These are phyloP conservation scores for Hemaris fuciformis DNA, from an alignment of 2,888 invertebrate genomes.

Conservation along the genomic window DNA sequence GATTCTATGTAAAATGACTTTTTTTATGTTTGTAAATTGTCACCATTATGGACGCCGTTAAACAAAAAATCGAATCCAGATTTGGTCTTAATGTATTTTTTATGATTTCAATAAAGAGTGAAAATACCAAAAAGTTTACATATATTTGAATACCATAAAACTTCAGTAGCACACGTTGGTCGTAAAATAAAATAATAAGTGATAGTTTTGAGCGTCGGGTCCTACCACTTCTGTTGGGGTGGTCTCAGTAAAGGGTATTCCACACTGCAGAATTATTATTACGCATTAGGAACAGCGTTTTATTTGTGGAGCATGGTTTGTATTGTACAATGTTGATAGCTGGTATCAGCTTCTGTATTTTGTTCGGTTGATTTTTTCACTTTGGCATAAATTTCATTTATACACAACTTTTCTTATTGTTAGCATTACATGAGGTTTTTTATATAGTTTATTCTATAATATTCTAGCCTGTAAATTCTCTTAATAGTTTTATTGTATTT, in stretches of 20 bases:
- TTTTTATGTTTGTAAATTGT: no score
- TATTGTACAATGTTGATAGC: background rate
- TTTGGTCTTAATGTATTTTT: background rate
- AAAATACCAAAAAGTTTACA: conserved; percentile 1
- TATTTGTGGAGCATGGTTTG: background rate
- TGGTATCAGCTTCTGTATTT: no score
- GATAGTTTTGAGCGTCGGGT: conserved; percentile 29
- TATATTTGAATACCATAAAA: conserved; percentile 24
- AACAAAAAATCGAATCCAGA: background rate
- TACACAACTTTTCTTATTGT: no score
- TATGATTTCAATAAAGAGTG: background rate
- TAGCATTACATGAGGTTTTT: no score
- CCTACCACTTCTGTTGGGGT: conserved; percentile 32
- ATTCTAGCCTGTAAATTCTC: no score
- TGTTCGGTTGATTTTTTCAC: no score
- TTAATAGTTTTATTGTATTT: no score
- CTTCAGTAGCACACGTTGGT: conserved; percentile 35
- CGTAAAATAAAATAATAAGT: conserved; percentile 52
- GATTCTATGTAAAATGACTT: no score
- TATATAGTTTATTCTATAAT: no score
- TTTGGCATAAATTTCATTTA: no score
- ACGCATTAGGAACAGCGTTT: background rate
- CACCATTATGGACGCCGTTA: background rate
- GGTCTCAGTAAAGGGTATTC: conserved; percentile 24
- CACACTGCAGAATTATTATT: conserved; percentile 14